A percentile compares a stretch with the other conserved stretches of the same genome.
Conservation (phyloP, 1,140 invertebrate species). For the Nylanderia fulva region DNA sequence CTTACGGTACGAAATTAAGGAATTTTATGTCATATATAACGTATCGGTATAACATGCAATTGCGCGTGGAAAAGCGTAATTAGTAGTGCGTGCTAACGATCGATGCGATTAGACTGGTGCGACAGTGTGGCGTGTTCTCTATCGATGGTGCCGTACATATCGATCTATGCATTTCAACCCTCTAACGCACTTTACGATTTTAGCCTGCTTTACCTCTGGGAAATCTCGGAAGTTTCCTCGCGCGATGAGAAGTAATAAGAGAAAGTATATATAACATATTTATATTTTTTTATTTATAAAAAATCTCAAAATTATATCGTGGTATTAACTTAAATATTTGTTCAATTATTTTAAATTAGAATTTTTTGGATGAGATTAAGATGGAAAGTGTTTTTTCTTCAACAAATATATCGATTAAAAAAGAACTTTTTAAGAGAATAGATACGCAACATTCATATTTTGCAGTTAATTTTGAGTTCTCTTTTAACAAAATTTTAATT, state of each 20-base stretch:
- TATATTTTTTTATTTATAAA: neutral
- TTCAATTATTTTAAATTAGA: too few relatives aligned
- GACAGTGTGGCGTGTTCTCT: neutral
- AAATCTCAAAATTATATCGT: neutral
- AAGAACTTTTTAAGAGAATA: neutral
- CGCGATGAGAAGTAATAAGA: neutral
- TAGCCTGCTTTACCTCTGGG: neutral
- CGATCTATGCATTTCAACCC: neutral
- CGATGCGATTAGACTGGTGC: neutral
- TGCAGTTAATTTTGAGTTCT: conserved; percentile 4
- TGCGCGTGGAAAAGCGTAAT: conserved; percentile 16
- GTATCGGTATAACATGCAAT: conserved; percentile 19
- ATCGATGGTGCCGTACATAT: conserved; percentile 12
- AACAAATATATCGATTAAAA: neutral
- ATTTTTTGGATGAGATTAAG: too few relatives aligned
- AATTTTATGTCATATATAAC: neutral
- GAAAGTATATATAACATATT: neutral
- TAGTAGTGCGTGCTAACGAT: conserved; percentile 2
- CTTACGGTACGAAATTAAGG: neutral
- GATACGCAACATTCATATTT: neutral
- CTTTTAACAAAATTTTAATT: conserved; percentile 5
- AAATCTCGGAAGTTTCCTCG: neutral
- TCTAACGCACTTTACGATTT: conserved; percentile 1
- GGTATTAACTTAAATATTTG: neutral
- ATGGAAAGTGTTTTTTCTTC: neutral